phyloP scores from a whole-genome alignment of 2,888 invertebrate genomes.

The Diogma glabrata region DNA sequence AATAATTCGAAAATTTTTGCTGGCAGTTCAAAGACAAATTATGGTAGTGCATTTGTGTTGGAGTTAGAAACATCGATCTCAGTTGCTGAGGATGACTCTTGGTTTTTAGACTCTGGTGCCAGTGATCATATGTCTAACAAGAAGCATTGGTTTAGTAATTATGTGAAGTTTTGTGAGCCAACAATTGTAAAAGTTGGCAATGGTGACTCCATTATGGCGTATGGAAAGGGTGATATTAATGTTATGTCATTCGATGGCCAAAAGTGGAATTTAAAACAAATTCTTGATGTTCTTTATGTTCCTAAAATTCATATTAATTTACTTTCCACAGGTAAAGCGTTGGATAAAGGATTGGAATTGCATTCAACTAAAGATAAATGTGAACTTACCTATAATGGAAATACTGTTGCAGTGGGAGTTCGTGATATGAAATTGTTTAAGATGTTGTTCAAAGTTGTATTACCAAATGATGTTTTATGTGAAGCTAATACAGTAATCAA shows the following conservation, averaged over 20 bases:
- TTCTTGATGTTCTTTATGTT: constrained; percentile 18
- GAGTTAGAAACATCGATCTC: too few relatives aligned
- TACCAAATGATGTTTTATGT: neutral
- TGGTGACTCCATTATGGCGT: neutral
- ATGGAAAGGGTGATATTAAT: constrained; percentile 4
- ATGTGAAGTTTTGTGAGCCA: neutral
- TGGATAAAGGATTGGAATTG: constrained; percentile 13
- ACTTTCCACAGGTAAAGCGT: constrained; percentile 10
- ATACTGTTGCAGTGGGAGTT: constrained; percentile 14
- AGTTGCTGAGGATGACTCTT: constrained; percentile 9
- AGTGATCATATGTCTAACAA: neutral
- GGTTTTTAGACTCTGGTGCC: neutral
- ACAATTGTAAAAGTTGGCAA: neutral
- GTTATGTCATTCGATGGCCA: constrained; percentile 14
- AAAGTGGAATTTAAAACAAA: constrained; percentile 11
- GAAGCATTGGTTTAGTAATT: neutral
- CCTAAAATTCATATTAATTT: constrained; percentile 15
- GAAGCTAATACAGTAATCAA: neutral
- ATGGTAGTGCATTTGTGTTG: neutral
- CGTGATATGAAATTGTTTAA: constrained; percentile 15
- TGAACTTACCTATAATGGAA: constrained; percentile 14
- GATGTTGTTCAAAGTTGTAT: constrained; percentile 10
- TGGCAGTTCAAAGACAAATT: neutral
- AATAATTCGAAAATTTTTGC: constrained; percentile 7
- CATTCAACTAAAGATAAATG: neutral